Evolutionary conservation across 2,797 vertebrate species (phyloP), one percentile per base, ranked within the genome.

Genomic region (Sebastes nivosus): DNA sequence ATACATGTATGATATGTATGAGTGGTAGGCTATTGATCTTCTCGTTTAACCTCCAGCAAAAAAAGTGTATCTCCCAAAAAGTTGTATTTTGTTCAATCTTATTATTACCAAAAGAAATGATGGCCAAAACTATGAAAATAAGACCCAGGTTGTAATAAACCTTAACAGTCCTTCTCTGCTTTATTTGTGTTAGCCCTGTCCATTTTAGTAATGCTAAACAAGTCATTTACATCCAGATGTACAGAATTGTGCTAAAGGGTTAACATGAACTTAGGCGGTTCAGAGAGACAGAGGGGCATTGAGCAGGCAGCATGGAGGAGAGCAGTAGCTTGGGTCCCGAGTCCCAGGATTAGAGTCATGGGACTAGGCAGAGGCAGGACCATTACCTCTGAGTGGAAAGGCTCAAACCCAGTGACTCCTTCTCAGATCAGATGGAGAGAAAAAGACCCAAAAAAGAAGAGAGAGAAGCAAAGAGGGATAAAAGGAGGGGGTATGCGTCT

Each of bases 301-400:
- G 90, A 92, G 81, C 88, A 88, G 87, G 84, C 84, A 82, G 84
- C 75, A 59, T 74, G 65, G 77, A 87, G 72, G 75, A 86, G 82
- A 88, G 92, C 86, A 89, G 88, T 85, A 89, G 93, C 83, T 90
- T 16, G 72, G 84, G 88, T 92, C 89, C 88, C 81, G 86, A 93
- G 91, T 94, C 88, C 90, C 86, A 80, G 94, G 94, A 95, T 95
- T 94, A 94, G 88, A 93, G 93, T 94, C 94, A 95, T 93, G 92
- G 92, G 94, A 94, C 94, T 91, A 80, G 81, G 82, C 85, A 90
- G 91, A 93, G 88, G 92, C 92, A 93, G 94, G 91, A 93, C 92
- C 90, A 93, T 91, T 92, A 94, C 86, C 88, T 88, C 85, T 91
- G 85, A 91, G 88, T 88, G 80, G 80, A 91, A 92, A 89, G 88